Conservation (phyloP, 2,888 invertebrate genomes). For the Unio delphinus region DNA sequence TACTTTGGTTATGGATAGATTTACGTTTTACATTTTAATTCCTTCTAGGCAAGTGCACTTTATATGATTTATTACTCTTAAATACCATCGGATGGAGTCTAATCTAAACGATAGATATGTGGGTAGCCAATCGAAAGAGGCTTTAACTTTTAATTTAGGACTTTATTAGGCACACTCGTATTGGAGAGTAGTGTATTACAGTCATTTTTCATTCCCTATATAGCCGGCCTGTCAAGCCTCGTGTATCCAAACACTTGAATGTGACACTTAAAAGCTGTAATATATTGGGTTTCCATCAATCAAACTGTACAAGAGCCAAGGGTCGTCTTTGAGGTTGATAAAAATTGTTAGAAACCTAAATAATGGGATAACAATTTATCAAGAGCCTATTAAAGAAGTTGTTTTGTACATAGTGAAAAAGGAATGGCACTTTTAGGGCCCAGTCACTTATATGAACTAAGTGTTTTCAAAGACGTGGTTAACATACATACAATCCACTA, state of each 20-base stretch:
- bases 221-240: constrained; percentile 20
- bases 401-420: constrained; percentile 17
- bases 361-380: constrained; percentile 39
- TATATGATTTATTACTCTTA: too few relatives aligned
- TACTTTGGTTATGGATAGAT: too few relatives aligned
- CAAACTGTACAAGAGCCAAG: constrained; percentile 32
- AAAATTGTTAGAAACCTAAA: constrained; percentile 40
- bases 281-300: constrained; percentile 37
- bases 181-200: constrained; percentile 15
- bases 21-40: too few relatives aligned
- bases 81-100: not conserved
- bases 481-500: too few relatives aligned
- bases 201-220: constrained; percentile 29
- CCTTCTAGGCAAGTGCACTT: too few relatives aligned
- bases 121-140: not conserved
- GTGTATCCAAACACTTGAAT: constrained; percentile 35
- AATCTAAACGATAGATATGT: constrained; percentile 2
- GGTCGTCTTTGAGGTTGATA: constrained; percentile 35
- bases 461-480: too few relatives aligned
- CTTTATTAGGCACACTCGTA: constrained; percentile 15
- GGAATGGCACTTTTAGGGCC: constrained; percentile 22
- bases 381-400: constrained; percentile 21
- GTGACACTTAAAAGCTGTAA: constrained; percentile 36
- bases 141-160: constrained; percentile 30
- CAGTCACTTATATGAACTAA: too few relatives aligned